These are phyloP conservation scores for Neopipo cinnamomea DNA, from an alignment of 2,113 vertebrate species.

Conservation along the genomic window DNA sequence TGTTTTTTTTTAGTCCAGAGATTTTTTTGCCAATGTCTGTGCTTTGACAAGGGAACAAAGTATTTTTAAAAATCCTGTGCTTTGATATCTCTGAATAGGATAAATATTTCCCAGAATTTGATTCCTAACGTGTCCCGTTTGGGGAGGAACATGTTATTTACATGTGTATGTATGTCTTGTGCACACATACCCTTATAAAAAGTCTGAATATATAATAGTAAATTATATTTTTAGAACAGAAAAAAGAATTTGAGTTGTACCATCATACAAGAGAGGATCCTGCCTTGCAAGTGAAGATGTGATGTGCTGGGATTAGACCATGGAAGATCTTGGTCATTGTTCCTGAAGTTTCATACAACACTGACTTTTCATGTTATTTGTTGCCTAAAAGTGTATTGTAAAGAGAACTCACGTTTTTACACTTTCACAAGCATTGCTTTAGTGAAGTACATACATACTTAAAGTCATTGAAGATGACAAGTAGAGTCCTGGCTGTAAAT, in stretches of 20 bases:
- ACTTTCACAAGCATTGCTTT: not conserved
- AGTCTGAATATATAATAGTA: not conserved
- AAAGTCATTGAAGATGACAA: not conserved
- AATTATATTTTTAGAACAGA: not conserved
- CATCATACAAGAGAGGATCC: not conserved
- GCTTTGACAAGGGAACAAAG: not conserved
- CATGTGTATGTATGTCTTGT: not conserved
- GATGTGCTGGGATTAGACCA: not conserved
- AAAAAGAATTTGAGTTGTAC: not conserved
- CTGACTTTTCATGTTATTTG: not conserved
- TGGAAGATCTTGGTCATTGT: not conserved
- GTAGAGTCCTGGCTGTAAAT: not conserved
- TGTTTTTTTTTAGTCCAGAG: not conserved
- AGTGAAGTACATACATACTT: not conserved
- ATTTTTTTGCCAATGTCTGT: not conserved
- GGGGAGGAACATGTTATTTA: not conserved
- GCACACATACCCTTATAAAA: not conserved
- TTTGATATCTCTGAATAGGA: not conserved
- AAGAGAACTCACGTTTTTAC: not conserved
- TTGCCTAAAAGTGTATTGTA: not conserved
- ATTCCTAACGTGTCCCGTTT: rapidly evolving
- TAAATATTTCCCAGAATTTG: not conserved
- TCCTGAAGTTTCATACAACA: not conserved
- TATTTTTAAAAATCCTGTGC: rapidly evolving
- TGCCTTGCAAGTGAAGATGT: not conserved